Evolutionary conservation across 2,797 vertebrate species (phyloP).

Genomic region (Fistularia tabacaria): DNA sequence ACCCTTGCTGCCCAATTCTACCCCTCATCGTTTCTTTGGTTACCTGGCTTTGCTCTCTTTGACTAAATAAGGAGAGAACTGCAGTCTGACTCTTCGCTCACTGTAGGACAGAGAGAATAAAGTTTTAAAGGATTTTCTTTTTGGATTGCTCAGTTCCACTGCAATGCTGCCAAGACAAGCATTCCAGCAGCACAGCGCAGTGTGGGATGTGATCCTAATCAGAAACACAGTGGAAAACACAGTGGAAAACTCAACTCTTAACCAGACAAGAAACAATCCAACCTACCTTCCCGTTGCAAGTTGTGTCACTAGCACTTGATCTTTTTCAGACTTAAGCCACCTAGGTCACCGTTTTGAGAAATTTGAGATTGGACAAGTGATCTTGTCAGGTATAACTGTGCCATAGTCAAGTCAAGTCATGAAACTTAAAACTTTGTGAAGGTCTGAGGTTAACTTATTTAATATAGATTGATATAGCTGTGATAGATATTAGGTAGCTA

Average conservation of each 20-base stretch:
- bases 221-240: constrained; percentile 62
- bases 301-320: constrained; percentile 9
- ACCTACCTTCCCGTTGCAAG: constrained; percentile 18
- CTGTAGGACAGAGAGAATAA: constrained; percentile 33
- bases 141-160: constrained; percentile 60
- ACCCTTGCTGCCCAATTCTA: constrained; percentile 5
- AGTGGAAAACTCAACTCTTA: constrained; percentile 57
- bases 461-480: no score
- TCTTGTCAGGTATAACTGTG: neutral
- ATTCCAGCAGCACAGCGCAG: constrained; percentile 64
- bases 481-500: no score
- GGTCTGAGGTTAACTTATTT: no score
- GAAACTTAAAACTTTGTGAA: neutral
- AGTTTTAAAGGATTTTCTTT: constrained; percentile 62
- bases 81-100: constrained; percentile 20
- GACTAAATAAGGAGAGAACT: constrained; percentile 74
- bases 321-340: constrained; percentile 7
- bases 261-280: constrained; percentile 27
- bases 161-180: constrained; percentile 73
- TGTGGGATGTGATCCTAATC: constrained; percentile 70
- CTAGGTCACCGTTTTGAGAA: neutral
- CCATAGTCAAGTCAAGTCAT: no score
- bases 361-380: neutral
- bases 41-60: constrained; percentile 57
- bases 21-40: constrained; percentile 10